Base-by-base conservation (phyloP, 2,797 vertebrate species). In the Amblyopsis hoosieri region DNA sequence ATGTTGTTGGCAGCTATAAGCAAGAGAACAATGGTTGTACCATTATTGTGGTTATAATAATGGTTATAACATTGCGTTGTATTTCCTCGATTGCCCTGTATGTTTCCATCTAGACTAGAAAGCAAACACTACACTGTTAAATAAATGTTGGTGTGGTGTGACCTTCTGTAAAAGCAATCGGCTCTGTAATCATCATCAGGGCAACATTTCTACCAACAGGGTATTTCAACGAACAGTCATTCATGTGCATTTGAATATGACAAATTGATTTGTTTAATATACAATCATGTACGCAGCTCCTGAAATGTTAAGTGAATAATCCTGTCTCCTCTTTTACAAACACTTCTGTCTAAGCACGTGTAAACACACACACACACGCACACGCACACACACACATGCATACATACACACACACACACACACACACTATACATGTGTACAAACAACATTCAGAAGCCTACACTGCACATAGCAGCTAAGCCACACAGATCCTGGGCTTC, bases 111-210 rank as follows among this genome's bases (percentile, higher is more conserved):
- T 66, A 61, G 2, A 33, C 52, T 10, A 12, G 23, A 61, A 53
- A 68, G 59, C n/a, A 63, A 64, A 69, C 62, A 84, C 61, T 64
- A 1, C 8, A 50, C 37, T 33, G 60, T 72, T 75, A 64, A 75
- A 67, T 72, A 50, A 54, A 55, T 50, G 69, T 71, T 69, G 74
- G 3, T 45, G 23, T 55, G 19, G 46, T 62, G 23, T 47, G 45
- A 72, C 19, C 19, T 23, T 23, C 19, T 45, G n/a, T 59, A 55
- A 67, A 60, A 71, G 51, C 49, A 31, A 53, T 2, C n/a, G 54
- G 54, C 55, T 59, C 66, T 37, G 33, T 53, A 67, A 62, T 72
- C 54, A 62, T 53, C 3, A 15, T 55, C 19, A 31, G 23, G 48
- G 59, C 59, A 60, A 55, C 57, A 4, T 51, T 49, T 50, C 45